Percentiles rank a stretch among this genome's conserved stretches.
Conservation (phyloP, 2,888 invertebrate species). For the Oeneis ivallda region DNA sequence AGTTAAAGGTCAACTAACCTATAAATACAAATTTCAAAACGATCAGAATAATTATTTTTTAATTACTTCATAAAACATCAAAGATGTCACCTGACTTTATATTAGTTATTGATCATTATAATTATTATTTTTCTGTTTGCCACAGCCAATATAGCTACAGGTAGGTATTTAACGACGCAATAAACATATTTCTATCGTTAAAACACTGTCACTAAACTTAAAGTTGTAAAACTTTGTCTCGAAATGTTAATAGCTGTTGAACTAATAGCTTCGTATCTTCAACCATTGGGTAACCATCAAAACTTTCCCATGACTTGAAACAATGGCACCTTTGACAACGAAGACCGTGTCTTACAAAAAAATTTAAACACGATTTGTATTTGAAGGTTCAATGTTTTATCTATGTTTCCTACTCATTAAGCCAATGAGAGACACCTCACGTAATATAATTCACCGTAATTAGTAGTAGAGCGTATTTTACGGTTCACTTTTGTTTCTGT, state of each 20-base stretch:
- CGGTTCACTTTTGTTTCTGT: too few species aligned
- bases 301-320: slow-evolving; percentile 29
- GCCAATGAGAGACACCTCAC: slow-evolving; percentile 1
- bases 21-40: too few species aligned
- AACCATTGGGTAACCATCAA: slow-evolving; percentile 13
- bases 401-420: not conserved
- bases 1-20: too few species aligned
- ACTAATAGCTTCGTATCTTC: slow-evolving; percentile 13
- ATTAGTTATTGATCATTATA: too few species aligned
- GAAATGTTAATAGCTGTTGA: slow-evolving; percentile 6
- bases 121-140: too few species aligned
- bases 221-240: slow-evolving; percentile 13
- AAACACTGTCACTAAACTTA: not conserved
- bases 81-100: too few species aligned
- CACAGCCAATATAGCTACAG: not conserved
- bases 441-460: not conserved
- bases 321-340: slow-evolving; percentile 23
- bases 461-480: too few species aligned
- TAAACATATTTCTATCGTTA: not conserved
- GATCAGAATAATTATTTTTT: too few species aligned
- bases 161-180: not conserved
- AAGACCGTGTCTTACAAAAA: slow-evolving; percentile 23
- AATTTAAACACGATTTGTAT: slow-evolving; percentile 19
- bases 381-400: slow-evolving; percentile 14
- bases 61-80: too few species aligned